Evolutionary conservation across 2,113 vertebrate species (phyloP), one percentile per base, ranked within the genome.

Genomic region (Suricata suricatta): DNA sequence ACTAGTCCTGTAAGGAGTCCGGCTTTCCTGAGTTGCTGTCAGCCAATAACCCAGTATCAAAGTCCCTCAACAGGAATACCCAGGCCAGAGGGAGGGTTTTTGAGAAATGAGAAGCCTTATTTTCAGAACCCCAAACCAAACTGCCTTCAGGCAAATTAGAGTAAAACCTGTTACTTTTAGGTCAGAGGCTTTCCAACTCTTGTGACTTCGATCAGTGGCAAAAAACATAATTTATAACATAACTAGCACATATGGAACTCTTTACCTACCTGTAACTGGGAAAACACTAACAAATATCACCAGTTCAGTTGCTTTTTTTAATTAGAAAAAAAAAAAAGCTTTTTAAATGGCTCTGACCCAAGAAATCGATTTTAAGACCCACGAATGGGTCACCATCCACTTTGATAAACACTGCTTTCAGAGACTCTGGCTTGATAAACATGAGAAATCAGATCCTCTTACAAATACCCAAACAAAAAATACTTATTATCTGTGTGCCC

Each of bases 71-170:
- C 17, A 86, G 72, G 14, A 76, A 68, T 13, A 31, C 12, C 31
- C 7, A 88, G 76, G 25, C 82, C 33, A 47, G 68, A 82, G 52
- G 66, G 52, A 44, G 5, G 29, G 44, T n/a, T 66, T 64, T 81
- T 63, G 27, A 63, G 41, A 31, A 57, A 44, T 21, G 15, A 71
- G 35, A 47, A 83, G 47, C 12, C 52, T 31, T 15, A 38, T 92
- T 64, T 88, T 93, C 81, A 86, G 90, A 93, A 54, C 29, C 52
- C 35, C 27, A 82, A 93, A 90, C 16, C 85, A 88, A 88, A 79
- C 47, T 19, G 29, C 63, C 52, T 94, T 71, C 38, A 85, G 47
- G 52, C 4, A 41, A 92, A 83, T 14, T 95, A 74, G 19, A 89
- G 31, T 71, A 74, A 92, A 84, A 44, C 63, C 63, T 69, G 8